Base-by-base conservation (phyloP, 23 tunicate species). In the Ascidia mentula region DNA sequence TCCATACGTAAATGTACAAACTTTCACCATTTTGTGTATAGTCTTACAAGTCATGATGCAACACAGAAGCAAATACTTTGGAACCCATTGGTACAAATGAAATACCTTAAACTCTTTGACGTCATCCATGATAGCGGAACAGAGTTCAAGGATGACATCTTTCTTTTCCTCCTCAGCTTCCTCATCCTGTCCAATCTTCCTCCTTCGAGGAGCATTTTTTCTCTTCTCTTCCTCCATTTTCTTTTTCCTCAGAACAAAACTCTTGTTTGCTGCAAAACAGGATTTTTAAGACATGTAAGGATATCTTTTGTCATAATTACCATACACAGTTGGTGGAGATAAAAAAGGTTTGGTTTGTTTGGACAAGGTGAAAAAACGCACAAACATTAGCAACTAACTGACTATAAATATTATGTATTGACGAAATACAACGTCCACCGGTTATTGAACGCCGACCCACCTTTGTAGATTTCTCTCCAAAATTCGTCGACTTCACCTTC, bases 401-500 rank as follows among this genome's bases (percentile, higher is more conserved):
- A 9, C 22, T 3, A 28, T 53, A 53, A 53, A 5, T 53, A 28
- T 15, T 53, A 53, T n/a, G n/a, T n/a, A n/a, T n/a, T n/a, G n/a
- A n/a, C n/a, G n/a, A n/a, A n/a, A n/a, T n/a, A n/a, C n/a, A n/a
- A n/a, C n/a, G n/a, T n/a, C n/a, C n/a, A n/a, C n/a, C n/a, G n/a
- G n/a, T n/a, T n/a, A n/a, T n/a, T n/a, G n/a, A n/a, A n/a, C n/a
- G n/a, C n/a, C 15, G 22, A 70, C 75, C 31, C 38, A 89, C 96
- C 78, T 95, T 95, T 95, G 69, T 90, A 95, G 17, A 90, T 86
- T 69, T 95, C 99, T 70, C 99, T 83, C 96, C 95, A 95, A 75
- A 95, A 89, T 60, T 95, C 99, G 69, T 95, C 99, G 38, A 90
- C 95, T 53, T 95, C 99, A 8, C 80, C 82, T 77, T 84, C 89